These are phyloP conservation scores for Ischnura elegans DNA, from an alignment of 2,888 invertebrate genomes.

Conservation along the genomic window DNA sequence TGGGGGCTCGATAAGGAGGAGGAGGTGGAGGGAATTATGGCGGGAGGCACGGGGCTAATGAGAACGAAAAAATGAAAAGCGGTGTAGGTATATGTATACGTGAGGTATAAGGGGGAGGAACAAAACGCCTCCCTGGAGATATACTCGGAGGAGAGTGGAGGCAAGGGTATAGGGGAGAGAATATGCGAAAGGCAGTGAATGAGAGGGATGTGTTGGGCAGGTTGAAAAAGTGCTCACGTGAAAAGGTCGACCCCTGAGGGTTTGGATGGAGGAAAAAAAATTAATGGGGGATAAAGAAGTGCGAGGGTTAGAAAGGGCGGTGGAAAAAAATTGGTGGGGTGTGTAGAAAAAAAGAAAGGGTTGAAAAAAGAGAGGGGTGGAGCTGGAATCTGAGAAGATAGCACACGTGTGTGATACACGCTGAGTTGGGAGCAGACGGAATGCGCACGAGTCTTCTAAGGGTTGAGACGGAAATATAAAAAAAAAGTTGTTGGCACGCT, in stretches of 20 bases:
- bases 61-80: slow-evolving; percentile 44
- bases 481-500: too few species aligned
- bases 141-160: background rate
- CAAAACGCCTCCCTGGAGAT: slow-evolving; percentile 30
- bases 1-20: slow-evolving; percentile 3
- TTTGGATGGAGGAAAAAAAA: background rate
- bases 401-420: background rate
- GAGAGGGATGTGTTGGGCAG: background rate
- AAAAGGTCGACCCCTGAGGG: background rate
- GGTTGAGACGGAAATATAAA: too few species aligned
- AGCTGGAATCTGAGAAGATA: background rate
- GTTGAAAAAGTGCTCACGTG: background rate
- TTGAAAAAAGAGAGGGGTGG: slow-evolving; percentile 13
- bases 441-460: too few species aligned
- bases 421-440: background rate
- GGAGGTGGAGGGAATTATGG: slow-evolving; percentile 19
- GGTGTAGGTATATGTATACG: background rate
- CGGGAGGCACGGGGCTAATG: slow-evolving; percentile 39
- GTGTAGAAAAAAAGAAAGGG: background rate
- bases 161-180: too few species aligned
- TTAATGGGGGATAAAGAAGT: background rate
- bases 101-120: background rate
- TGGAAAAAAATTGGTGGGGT: background rate
- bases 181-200: background rate
- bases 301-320: background rate